Evolutionary conservation across 2,888 invertebrate species (phyloP), one percentile per base, ranked within the genome.

Genomic region (Siphlonurus alternatus): DNA sequence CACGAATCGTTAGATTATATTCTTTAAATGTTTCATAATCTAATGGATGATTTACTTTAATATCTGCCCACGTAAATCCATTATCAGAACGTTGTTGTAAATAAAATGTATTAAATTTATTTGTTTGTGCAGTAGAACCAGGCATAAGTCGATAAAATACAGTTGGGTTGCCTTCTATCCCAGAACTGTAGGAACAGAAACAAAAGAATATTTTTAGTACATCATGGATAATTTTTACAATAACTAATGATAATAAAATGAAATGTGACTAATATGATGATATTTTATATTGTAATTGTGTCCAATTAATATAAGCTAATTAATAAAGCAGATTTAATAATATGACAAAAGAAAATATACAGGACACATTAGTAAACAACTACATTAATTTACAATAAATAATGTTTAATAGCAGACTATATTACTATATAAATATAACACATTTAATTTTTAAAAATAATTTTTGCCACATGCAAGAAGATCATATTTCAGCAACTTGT

Each of bases 101-200:
- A 78, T 95, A 95, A 78, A 94, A 95, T 67, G 93, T 93, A 77
- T 95, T 92, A 77, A 87, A 87, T 78, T 94, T 95, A 80, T 95
- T 95, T 71, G 94, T 95, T 78, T 95, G 94, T 5, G 94, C 92
- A 65, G 94, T 95, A 51, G 93, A 93, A 68, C 94, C 94, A 68
- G 93, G 93, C 89, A 95, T 95, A 74, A 95, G 79, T 67, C 90
- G 89, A 79, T 95, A 95, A 82, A 92, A 95, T 71, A 95, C 94
- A 71, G 93, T 93, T 66, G 94, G 94, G 78, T 93, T 95, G 78
- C 92, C 92, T 76, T 93, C 93, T 77, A 95, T 95, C 70, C 94
- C 94, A 75, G 94, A 94, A 81, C 94, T 93, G 84, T 71, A 64
- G n/a, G 25, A 24, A n/a, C 53, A 25, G 2, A 18, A n/a, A 23